Base-by-base conservation (phyloP, 2,113 vertebrate species). In the Hirundichthys speculiger region DNA sequence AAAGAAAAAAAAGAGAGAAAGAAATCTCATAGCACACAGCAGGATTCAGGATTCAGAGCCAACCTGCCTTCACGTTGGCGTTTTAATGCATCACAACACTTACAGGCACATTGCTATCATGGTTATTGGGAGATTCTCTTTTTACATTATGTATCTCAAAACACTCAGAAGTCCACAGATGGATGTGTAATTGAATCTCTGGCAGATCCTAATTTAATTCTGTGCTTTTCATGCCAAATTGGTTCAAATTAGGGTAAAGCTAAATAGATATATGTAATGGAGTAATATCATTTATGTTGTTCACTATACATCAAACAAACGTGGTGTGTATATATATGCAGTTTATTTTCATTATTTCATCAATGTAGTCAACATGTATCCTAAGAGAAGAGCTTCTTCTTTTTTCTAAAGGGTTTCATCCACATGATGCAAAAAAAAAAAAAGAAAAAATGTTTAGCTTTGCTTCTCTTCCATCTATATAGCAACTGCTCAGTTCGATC, bases 11-110 rank as follows among this genome's bases (percentile, higher is more conserved):
- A 77, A 85, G 15, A 20, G 18, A 49, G 1, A 48, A 24, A 24
- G 47, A 75, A 80, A 80, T 60, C 80, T 79, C 49, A 69, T 59
- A 69, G 69, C 69, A 48, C 57, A 86, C 74, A 66, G 61, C 66
- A 73, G 64, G 49, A 66, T 70, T 86, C 72, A 83, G 75, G 75
- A 90, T 90, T 86, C 77, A 84, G 68, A 56, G 61, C 56, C 74
- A 64, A 64, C 60, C 68, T 61, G 18, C 55, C 69, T 58, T 38
- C 69, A 59, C 52, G 63, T 55, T 20, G 60, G 56, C 69, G 67
- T 73, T 81, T 82, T 77, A 69, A 64, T 82, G 54, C 71, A 64
- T 49, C 43, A 69, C 67, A 66, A 64, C 66, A 20, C 43, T 69
- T 66, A 83, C 65, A 72, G 58, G 61, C 64, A 83, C 60, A 41